Base-by-base conservation (phyloP, 2,113 vertebrate species). In the Symphodus melops region DNA sequence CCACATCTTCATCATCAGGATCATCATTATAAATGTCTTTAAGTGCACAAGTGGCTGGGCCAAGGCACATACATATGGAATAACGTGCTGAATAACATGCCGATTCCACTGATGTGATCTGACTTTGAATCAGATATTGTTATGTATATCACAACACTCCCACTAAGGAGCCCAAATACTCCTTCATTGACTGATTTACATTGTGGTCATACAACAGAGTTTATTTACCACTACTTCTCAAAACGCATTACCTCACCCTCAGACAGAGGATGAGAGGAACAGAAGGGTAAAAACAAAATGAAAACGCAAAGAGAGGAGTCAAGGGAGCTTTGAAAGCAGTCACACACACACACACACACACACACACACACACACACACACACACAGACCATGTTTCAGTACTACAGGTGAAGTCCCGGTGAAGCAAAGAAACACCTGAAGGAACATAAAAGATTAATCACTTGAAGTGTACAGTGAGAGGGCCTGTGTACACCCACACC, bases 391-490 rank as follows among this genome's bases (percentile, higher is more conserved):
- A 60, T 48, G 42, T 81, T 87, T 85, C 65, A 74, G 52, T 37
- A 23, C 19, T 51, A 77, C 75, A 86, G 84, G 76, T 88, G 75
- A 82, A 81, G 69, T 56, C 57, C 56, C n/a, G 23, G 80, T 76
- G 80, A 81, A 84, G 83, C 70, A 79, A 86, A 69, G 51, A 76
- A 88, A 86, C 81, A 88, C 86, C 86, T 85, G 83, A 88, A 82
- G 82, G 74, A 77, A 74, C 81, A 91, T 90, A 75, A 91, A 91
- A 88, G 71, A 91, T 90, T 87, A 68, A 91, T 78, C 20, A 69
- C 14, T 64, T 66, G 72, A 68, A 75, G 73, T 75, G 77, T 65
- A 67, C 65, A 73, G 56, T 54, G 33, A 56, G 60, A 36, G 25
- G 23, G 28, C 62, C 46, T 25, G 49, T 14, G 41, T 41, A 4